Base-by-base conservation (phyloP, 2,797 vertebrate species). In the Salmo trutta region DNA sequence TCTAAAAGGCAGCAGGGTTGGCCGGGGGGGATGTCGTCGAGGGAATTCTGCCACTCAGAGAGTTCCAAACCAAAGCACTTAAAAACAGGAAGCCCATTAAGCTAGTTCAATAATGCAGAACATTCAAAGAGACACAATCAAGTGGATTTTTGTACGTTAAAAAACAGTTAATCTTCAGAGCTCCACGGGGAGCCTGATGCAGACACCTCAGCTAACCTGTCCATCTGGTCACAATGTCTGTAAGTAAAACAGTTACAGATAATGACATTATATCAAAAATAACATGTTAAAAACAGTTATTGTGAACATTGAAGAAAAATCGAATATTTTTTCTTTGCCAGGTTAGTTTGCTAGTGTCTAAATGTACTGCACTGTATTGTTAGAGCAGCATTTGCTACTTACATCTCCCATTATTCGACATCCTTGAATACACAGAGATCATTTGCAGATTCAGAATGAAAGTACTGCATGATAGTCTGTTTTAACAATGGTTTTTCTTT, bases 71-170 rank as follows among this genome's bases (percentile, higher is more conserved):
- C 1, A 77, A 41, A 36, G 56, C 72, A 51, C 67, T 81, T 52
- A 65, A 72, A 75, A 77, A 27, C 67, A 65, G 21, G 21, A 21
- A 64, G 27, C 66, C 70, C 52, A 69, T 74, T 74, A 74, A 65
- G 67, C 75, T 66, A 31, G 67, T 74, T 81, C 59, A 75, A 80
- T 77, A 77, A 81, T 81, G 56, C 59, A 72, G 47, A 51, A 41
- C 17, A 21, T 56, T 56, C 17, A 56, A 56, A 56, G 21, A 51
- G 47, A 4, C 16, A 12, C 52, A 56, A 51, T 75, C 53, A 51
- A 75, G 65, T 31, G 29, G 47, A 67, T 29, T 33, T 33, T 19
- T 17, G 6, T 7, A 33, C 66, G 2, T 21, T 6, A 21, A 59
- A 59, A 59, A 21, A 17, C n/a, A 3, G 53, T 54, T 53, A 3